phyloP scores from a whole-genome alignment of 2,113 vertebrate genomes.

The Ahaetulla prasina region DNA sequence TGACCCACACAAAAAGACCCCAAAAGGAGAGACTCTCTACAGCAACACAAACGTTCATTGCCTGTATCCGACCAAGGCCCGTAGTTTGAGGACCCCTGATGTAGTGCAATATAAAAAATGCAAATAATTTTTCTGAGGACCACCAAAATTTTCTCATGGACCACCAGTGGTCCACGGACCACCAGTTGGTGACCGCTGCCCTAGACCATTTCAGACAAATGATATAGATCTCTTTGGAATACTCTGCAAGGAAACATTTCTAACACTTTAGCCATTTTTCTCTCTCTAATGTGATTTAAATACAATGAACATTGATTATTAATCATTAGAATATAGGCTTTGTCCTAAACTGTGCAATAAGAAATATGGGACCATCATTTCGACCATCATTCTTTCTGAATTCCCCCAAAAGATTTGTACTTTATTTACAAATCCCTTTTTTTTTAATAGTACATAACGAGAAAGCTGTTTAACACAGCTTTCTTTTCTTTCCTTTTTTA shows the following conservation, averaged over 20 bases:
- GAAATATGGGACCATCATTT: slow-evolving; percentile 26
- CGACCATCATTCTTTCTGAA: slow-evolving; percentile 24
- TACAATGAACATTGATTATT: slow-evolving; percentile 37
- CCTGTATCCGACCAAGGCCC: too few relatives aligned
- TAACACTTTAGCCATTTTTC: background rate
- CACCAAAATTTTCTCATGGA: too few relatives aligned
- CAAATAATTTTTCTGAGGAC: too few relatives aligned
- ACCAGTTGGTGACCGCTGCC: too few relatives aligned
- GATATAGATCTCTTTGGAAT: slow-evolving; percentile 14
- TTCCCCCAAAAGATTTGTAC: slow-evolving; percentile 2
- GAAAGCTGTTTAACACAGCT: slow-evolving; percentile 22
- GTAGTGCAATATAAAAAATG: too few relatives aligned
- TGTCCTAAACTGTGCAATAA: slow-evolving; percentile 4
- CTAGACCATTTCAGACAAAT: background rate
- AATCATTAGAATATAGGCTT: slow-evolving; percentile 41
- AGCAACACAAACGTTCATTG: too few relatives aligned
- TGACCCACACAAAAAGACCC: too few relatives aligned
- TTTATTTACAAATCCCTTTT: slow-evolving; percentile 48
- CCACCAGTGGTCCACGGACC: too few relatives aligned
- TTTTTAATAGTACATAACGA: slow-evolving; percentile 54
- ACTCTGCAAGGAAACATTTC: background rate
- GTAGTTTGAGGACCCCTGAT: too few relatives aligned
- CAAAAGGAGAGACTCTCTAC: too few relatives aligned
- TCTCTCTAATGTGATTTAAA: slow-evolving; percentile 50
- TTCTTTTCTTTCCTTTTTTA: too few relatives aligned